Percentiles rank a stretch among this genome's conserved stretches.
Conservation (phyloP, 2,888 invertebrate genomes). For the Odontocolon sp. region DNA sequence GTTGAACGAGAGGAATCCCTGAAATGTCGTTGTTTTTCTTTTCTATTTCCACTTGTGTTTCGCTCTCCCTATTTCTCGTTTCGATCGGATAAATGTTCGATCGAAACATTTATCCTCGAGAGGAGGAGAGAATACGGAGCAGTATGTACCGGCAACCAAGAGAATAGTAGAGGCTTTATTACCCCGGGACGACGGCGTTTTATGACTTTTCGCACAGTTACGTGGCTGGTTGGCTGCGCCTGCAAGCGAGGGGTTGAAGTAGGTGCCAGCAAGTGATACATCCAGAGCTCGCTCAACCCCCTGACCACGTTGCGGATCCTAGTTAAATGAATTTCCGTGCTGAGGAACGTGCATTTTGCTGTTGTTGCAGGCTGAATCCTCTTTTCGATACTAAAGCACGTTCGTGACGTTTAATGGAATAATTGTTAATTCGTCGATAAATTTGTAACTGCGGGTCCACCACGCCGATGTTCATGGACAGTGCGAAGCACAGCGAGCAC, state of each 20-base stretch:
- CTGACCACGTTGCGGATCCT: slow-evolving; percentile 39
- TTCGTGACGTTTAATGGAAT: slow-evolving; percentile 72
- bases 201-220: slow-evolving; percentile 62
- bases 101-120: too few relatives aligned
- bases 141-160: neutral
- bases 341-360: neutral
- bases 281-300: slow-evolving; percentile 5
- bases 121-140: slow-evolving; percentile 1
- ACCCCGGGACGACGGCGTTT: slow-evolving; percentile 66
- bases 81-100: slow-evolving; percentile 44
- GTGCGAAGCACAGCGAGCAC: too few relatives aligned
- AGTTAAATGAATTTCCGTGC: slow-evolving; percentile 68
- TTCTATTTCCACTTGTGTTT: neutral
- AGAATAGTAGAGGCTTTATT: slow-evolving; percentile 59
- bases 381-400: too few relatives aligned
- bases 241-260: slow-evolving; percentile 28
- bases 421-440: slow-evolving; percentile 68
- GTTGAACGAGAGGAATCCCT: slow-evolving; percentile 26
- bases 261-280: slow-evolving; percentile 5
- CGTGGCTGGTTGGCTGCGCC: slow-evolving; percentile 11
- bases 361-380: neutral
- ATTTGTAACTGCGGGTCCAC: slow-evolving; percentile 62
- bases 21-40: slow-evolving; percentile 1
- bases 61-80: slow-evolving; percentile 34
- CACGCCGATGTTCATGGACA: too few relatives aligned